Evolutionary conservation across 2,888 invertebrate genomes (phyloP).

Genomic region (Drosophila meridiana): DNA sequence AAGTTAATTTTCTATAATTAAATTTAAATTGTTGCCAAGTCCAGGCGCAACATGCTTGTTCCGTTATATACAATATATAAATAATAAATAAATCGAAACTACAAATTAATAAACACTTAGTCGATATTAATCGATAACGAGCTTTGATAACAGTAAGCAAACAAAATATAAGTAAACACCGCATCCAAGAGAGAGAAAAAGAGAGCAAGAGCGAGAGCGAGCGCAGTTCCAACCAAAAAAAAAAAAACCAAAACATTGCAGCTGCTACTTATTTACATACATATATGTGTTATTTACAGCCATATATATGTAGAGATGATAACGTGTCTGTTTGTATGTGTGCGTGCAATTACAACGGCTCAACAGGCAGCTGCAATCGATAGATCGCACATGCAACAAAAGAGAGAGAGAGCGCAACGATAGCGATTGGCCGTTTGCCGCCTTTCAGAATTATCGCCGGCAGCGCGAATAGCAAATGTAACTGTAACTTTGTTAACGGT

Average conservation of each 20-base stretch:
- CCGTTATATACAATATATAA: constrained; percentile 42
- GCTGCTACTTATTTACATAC: constrained; percentile 13
- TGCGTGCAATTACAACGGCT: neutral
- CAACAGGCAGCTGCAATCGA: constrained; percentile 11
- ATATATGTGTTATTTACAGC: constrained; percentile 45
- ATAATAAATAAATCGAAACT: constrained; percentile 32
- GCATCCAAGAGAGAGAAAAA: constrained; percentile 32
- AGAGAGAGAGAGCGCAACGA: neutral
- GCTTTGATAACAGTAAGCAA: constrained; percentile 31
- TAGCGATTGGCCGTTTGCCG: neutral
- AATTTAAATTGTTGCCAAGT: constrained; percentile 3
- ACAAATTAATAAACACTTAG: constrained; percentile 24
- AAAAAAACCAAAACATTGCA: constrained; percentile 13
- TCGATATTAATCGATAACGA: constrained; percentile 46
- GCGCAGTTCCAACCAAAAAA: constrained; percentile 25
- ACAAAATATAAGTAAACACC: constrained; percentile 35
- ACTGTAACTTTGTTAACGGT: constrained; percentile 13
- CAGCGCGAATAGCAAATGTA: constrained; percentile 28
- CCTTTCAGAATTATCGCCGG: neutral
- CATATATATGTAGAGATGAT: constrained; percentile 22
- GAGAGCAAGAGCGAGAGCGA: constrained; percentile 7
- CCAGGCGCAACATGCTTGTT: constrained; percentile 38
- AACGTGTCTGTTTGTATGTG: constrained; percentile 16
- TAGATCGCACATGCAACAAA: constrained; percentile 7
- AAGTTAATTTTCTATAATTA: constrained; percentile 7